Conservation (phyloP, 2,888 invertebrate species). For the Leptinotarsa tumamoca region DNA sequence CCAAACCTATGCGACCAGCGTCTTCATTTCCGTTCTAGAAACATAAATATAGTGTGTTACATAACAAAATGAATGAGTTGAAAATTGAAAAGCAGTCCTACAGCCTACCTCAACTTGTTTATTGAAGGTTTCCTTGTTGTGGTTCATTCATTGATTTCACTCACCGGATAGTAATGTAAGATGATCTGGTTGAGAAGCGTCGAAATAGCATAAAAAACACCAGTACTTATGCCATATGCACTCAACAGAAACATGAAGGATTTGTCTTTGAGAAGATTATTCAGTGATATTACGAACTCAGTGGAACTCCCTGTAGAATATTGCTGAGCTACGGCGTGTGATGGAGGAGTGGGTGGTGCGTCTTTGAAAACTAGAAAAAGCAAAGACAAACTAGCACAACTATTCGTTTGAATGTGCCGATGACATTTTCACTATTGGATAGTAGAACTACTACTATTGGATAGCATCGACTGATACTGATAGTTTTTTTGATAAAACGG, state of each 20-base stretch:
- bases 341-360: constrained; percentile 89
- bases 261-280: constrained; percentile 80
- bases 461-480: no score
- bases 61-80: no score
- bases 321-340: constrained; percentile 84
- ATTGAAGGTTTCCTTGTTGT: no score
- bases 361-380: constrained; percentile 86
- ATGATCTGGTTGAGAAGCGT: constrained; percentile 94
- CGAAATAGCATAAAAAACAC: constrained; percentile 96
- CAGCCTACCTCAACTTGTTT: no score
- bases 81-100: no score
- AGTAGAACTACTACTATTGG: no score
- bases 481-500: no score
- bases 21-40: constrained; percentile 77
- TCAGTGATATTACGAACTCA: constrained; percentile 76
- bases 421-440: no score
- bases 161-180: constrained; percentile 82
- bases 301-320: constrained; percentile 72
- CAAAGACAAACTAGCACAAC: neutral
- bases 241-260: constrained; percentile 86
- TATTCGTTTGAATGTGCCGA: no score
- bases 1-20: constrained; percentile 90
- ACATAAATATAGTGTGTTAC: constrained; percentile 18
- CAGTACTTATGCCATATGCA: constrained; percentile 95
- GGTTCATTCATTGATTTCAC: neutral